A percentile compares a stretch with the other conserved stretches of the same genome.
phyloP scores from a whole-genome alignment of 2,888 invertebrate species.

The Celastrina argiolus region DNA sequence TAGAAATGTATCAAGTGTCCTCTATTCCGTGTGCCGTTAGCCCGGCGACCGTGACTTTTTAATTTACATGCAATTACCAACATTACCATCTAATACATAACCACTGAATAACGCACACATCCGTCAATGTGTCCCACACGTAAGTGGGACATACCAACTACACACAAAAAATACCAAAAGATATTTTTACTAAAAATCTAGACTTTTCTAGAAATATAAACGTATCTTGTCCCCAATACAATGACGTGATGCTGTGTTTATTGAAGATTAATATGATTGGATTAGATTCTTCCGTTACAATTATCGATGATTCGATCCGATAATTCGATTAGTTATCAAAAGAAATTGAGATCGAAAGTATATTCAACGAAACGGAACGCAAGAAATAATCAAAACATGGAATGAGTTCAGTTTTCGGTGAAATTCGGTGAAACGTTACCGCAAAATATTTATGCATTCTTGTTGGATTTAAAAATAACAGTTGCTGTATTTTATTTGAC shows the following conservation, averaged over 20 bases:
- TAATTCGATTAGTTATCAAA: constrained; percentile 26
- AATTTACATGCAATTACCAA: constrained; percentile 44
- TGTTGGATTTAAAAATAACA: background rate
- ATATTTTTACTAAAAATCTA: too few species aligned
- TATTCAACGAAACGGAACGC: constrained; percentile 31
- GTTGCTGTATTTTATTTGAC: background rate
- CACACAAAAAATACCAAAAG: background rate
- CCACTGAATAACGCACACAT: constrained; percentile 21
- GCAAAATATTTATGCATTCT: constrained; percentile 6
- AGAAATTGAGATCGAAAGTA: constrained; percentile 35
- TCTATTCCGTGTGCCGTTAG: constrained; percentile 34
- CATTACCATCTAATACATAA: constrained; percentile 32
- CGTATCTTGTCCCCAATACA: too few species aligned
- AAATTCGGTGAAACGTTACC: constrained; percentile 16
- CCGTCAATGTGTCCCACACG: background rate
- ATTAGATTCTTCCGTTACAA: constrained; percentile 10
- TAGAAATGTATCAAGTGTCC: constrained; percentile 18
- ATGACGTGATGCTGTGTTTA: too few species aligned
- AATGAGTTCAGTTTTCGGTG: constrained; percentile 23
- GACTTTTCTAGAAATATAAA: too few species aligned
- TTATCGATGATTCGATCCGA: constrained; percentile 15
- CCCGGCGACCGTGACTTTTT: constrained; percentile 37
- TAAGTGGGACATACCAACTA: background rate
- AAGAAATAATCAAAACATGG: constrained; percentile 29
- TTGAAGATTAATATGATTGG: too few species aligned